phyloP scores from a whole-genome alignment of 2,888 invertebrate species.

The Melanostoma scalare region DNA sequence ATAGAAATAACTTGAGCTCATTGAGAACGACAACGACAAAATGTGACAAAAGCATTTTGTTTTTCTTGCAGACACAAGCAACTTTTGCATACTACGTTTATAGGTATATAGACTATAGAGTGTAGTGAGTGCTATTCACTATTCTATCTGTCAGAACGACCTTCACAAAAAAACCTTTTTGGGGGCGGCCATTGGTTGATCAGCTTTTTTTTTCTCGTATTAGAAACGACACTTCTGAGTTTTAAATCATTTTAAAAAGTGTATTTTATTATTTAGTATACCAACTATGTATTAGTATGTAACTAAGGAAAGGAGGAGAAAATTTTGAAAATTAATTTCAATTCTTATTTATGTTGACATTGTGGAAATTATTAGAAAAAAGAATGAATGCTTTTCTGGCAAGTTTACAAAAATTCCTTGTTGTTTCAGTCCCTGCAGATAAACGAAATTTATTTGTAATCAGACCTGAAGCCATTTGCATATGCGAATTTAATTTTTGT shows the following conservation, averaged over 20 bases:
- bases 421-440: slow-evolving; percentile 26
- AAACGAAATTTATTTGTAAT: slow-evolving; percentile 18
- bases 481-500: slow-evolving; percentile 5
- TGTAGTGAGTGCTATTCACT: not conserved
- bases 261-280: not conserved
- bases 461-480: slow-evolving; percentile 22
- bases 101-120: no score
- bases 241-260: slow-evolving; percentile 4
- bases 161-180: slow-evolving; percentile 47
- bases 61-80: slow-evolving; percentile 25
- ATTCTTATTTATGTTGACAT: slow-evolving; percentile 56
- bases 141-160: slow-evolving; percentile 18
- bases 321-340: slow-evolving; percentile 35
- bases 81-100: not conserved
- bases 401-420: slow-evolving; percentile 31
- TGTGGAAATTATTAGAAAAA: slow-evolving; percentile 49
- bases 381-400: slow-evolving; percentile 46
- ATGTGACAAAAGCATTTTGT: slow-evolving; percentile 28
- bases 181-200: not conserved
- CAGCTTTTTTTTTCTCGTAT: not conserved
- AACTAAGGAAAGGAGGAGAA: slow-evolving; percentile 5
- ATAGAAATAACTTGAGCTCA: slow-evolving; percentile 65
- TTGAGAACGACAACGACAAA: slow-evolving; percentile 44
- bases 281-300: not conserved
- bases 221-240: not conserved